Conservation (phyloP, 1,140 invertebrate genomes). For the Drosophila leontia region DNA sequence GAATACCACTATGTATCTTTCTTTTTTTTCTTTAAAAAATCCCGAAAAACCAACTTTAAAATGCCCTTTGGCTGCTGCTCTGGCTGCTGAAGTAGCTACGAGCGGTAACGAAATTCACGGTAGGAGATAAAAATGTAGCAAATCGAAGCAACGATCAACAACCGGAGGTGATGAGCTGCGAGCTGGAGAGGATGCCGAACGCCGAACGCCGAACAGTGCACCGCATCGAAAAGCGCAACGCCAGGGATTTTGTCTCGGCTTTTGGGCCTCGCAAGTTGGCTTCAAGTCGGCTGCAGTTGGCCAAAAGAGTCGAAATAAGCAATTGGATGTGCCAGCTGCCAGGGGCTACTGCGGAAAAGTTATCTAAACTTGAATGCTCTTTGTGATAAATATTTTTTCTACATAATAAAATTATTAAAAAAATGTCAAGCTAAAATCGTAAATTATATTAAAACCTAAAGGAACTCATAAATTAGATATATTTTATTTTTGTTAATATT, state of each 20-base stretch:
- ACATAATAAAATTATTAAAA: too few relatives aligned
- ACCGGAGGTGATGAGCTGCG: constrained; percentile 66
- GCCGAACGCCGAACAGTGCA: constrained; percentile 16
- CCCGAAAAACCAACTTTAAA: constrained; percentile 48
- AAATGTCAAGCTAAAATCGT: too few relatives aligned
- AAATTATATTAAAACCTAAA: too few relatives aligned
- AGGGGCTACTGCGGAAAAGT: not conserved
- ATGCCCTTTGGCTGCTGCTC: constrained; percentile 58
- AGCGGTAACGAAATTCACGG: constrained; percentile 82
- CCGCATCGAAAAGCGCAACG: constrained; percentile 41
- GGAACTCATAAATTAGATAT: too few relatives aligned
- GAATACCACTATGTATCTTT: constrained; percentile 9
- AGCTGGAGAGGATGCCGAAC: constrained; percentile 24
- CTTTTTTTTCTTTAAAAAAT: constrained; percentile 15
- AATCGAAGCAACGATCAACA: constrained; percentile 83
- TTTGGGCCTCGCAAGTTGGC: constrained; percentile 10
- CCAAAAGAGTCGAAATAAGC: constrained; percentile 26
- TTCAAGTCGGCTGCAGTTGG: constrained; percentile 14
- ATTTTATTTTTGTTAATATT: too few relatives aligned
- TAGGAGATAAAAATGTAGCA: constrained; percentile 82
- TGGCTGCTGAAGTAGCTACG: constrained; percentile 69
- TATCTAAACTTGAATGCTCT: constrained; percentile 18
- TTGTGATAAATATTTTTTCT: not conserved
- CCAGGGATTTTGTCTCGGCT: constrained; percentile 32
- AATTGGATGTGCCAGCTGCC: constrained; percentile 43